Percentiles rank a stretch among this genome's conserved stretches.
phyloP scores from a whole-genome alignment of 30 jellyfish, hydroid and myxozoan genomes.

The Morbakka virulenta region DNA sequence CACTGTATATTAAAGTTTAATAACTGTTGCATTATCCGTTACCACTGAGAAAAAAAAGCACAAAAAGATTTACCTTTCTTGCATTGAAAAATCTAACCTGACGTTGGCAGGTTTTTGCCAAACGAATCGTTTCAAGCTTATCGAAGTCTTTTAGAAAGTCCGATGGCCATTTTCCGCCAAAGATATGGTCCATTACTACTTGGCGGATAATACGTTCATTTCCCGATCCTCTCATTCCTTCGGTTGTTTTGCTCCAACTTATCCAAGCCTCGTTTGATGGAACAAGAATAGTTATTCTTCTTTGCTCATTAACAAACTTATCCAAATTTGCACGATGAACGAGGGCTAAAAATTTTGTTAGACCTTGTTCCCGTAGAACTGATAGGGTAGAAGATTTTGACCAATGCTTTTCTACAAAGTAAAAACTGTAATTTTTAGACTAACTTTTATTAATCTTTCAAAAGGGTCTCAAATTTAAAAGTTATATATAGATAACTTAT shows the following conservation, averaged over 20 bases:
- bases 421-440: no score
- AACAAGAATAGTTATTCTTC: constrained; percentile 8
- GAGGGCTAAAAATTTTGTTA: no score
- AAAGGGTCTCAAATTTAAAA: no score
- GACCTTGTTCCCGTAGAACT: neutral
- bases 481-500: no score
- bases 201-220: neutral
- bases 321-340: neutral
- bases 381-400: neutral
- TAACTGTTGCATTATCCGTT: no score
- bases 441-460: no score
- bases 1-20: no score
- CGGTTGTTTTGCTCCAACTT: neutral
- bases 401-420: neutral
- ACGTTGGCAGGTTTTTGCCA: constrained; percentile 14
- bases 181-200: constrained; percentile 6
- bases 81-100: neutral
- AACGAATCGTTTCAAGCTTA: constrained; percentile 12
- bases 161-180: constrained; percentile 60
- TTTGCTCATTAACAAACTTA: neutral
- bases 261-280: constrained; percentile 25
- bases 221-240: neutral
- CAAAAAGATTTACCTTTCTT: constrained; percentile 8
- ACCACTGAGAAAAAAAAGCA: no score
- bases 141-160: neutral